Evolutionary conservation across 2,113 vertebrate genomes (phyloP).

Genomic region (Pipa parva): DNA sequence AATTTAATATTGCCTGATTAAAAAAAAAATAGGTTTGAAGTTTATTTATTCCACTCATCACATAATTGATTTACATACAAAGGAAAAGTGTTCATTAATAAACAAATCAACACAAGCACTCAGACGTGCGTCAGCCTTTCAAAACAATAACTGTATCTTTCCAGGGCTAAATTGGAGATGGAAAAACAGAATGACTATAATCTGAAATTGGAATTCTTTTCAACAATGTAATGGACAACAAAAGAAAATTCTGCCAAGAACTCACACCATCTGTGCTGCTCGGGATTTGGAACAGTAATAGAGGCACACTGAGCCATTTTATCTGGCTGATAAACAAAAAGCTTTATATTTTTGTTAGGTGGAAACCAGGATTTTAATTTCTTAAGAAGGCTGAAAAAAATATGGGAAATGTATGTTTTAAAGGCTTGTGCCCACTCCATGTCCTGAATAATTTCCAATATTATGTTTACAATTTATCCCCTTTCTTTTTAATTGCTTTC

Average conservation of each 20-base stretch:
- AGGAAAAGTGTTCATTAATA: conserved; percentile 1
- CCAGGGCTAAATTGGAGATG: background rate
- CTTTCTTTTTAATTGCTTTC: no score
- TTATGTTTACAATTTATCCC: no score
- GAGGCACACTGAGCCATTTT: conserved; percentile 25
- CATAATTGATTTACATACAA: background rate
- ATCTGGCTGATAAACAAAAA: conserved; percentile 16
- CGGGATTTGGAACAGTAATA: conserved; percentile 21
- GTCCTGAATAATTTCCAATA: no score
- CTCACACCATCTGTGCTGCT: conserved; percentile 29
- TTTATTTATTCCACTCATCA: background rate
- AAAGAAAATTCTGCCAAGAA: conserved; percentile 24
- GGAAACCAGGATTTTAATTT: conserved; percentile 1
- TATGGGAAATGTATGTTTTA: background rate
- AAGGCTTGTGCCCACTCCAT: no score
- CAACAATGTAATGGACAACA: conserved; percentile 37
- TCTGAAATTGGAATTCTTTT: conserved; percentile 18
- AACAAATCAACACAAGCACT: conserved; percentile 2
- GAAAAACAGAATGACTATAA: background rate
- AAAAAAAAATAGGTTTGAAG: background rate
- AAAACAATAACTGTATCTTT: conserved; percentile 2
- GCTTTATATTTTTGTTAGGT: background rate
- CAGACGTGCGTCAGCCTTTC: conserved; percentile 10
- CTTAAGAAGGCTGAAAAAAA: background rate
- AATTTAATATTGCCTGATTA: no score